These are phyloP conservation scores for Eudasyphora cyanicolor DNA, from an alignment of 2,888 invertebrate species.

Conservation along the genomic window DNA sequence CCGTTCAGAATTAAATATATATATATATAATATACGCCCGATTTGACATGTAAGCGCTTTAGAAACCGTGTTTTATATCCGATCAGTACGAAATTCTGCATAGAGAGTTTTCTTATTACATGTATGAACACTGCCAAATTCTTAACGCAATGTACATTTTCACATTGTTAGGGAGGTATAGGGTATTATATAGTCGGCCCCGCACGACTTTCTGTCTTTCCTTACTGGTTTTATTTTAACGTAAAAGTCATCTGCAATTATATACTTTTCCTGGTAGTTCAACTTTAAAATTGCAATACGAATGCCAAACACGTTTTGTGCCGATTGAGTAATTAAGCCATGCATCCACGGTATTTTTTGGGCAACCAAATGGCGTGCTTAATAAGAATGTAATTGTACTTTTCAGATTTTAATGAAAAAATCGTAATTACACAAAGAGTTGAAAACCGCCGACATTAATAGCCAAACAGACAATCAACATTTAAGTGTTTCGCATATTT, in stretches of 20 bases:
- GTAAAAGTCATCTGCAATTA: neutral
- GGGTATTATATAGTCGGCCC: neutral
- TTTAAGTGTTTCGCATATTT: neutral
- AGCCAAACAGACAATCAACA: neutral
- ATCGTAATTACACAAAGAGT: neutral
- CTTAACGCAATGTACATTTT: neutral
- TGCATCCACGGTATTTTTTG: neutral
- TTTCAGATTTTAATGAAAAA: neutral
- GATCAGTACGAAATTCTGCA: too few relatives aligned
- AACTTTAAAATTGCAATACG: neutral
- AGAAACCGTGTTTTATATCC: too few relatives aligned
- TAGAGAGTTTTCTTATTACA: too few relatives aligned
- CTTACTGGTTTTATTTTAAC: neutral
- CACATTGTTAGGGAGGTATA: neutral
- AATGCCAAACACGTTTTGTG: neutral
- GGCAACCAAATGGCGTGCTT: neutral
- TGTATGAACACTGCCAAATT: neutral
- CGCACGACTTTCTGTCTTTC: neutral
- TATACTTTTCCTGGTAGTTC: too few relatives aligned
- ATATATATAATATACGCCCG: too few relatives aligned
- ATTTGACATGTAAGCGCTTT: too few relatives aligned
- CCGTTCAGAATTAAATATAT: too few relatives aligned
- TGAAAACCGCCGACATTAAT: neutral
- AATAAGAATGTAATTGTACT: constrained; percentile 1
- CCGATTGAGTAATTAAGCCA: neutral